These are phyloP conservation scores for Eremophila alpestris DNA, from an alignment of 2,797 vertebrate species.

Conservation along the genomic window DNA sequence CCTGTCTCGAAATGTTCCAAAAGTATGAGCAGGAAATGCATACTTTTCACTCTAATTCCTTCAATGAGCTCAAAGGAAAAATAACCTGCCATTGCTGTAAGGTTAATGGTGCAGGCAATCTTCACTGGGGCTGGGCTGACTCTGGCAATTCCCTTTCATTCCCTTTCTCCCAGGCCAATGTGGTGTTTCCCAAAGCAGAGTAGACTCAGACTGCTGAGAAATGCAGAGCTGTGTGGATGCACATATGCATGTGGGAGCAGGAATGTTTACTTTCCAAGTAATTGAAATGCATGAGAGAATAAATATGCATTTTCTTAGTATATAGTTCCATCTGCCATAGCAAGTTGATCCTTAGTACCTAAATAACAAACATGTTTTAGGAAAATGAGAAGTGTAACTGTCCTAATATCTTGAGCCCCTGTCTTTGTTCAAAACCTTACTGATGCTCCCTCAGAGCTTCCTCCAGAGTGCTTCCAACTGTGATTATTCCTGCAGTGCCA, in stretches of 20 bases:
- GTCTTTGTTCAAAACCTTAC: background rate
- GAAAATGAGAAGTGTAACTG: background rate
- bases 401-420: background rate
- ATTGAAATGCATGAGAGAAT: background rate
- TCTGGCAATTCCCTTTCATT: background rate
- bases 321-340: background rate
- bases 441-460: background rate
- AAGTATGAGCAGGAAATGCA: background rate
- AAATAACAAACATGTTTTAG: background rate
- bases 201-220: background rate
- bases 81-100: background rate
- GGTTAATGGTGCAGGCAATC: background rate
- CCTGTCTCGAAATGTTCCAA: background rate
- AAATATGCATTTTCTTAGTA: background rate
- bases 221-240: background rate
- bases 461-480: background rate
- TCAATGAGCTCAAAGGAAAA: conserved; percentile 29
- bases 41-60: conserved; percentile 28
- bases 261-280: background rate
- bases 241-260: background rate
- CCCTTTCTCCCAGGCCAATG: background rate
- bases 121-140: background rate
- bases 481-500: background rate
- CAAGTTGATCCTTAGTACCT: background rate
- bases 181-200: background rate